Base-by-base conservation (phyloP, 2,888 invertebrate genomes). In the Tillus elongatus region DNA sequence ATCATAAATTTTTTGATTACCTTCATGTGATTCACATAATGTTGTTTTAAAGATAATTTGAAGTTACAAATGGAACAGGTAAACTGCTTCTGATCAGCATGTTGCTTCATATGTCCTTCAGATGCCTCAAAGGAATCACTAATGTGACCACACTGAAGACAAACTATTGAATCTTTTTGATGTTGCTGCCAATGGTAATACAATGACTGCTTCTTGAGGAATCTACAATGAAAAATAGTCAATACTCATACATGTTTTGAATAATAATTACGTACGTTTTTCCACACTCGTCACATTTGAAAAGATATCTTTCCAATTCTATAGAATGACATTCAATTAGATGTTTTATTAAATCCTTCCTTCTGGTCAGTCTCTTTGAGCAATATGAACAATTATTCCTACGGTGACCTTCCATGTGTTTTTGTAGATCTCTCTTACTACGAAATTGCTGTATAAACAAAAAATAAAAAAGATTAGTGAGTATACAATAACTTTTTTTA, bases 381-480 rank as follows among this genome's bases (percentile, higher is more conserved):
- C 63, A 63, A 34, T 57, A 54, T 2, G 54, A 49, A 30, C 63
- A 63, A 39, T 62, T 60, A 38, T 63, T 63, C 26, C 59, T 52
- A 27, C 57, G 53, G 38, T 63, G 63, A 2, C 62, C 61, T 41
- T 60, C 57, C 38, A 60, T 39, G 35, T 63, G 63, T 12, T 56
- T 45, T 28, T 58, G 55, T 32, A 60, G 52, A 30, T 60, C 58
- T 24, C 58, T 51, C 44, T 60, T 58, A 27, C 58, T 57, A 15
- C 48, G 47, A 15, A 61, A 62, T 30, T 53, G 57, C 61, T 49
- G 15, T 11, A 45, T n/a, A n/a, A n/a, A n/a, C n/a, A n/a, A n/a
- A n/a, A n/a, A n/a, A n/a, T n/a, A n/a, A n/a, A n/a, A n/a, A n/a
- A n/a, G n/a, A n/a, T n/a, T n/a, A n/a, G n/a, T n/a, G n/a, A n/a